These are phyloP conservation scores for Candoia aspera DNA, from an alignment of 2,113 vertebrate genomes.

Conservation along the genomic window DNA sequence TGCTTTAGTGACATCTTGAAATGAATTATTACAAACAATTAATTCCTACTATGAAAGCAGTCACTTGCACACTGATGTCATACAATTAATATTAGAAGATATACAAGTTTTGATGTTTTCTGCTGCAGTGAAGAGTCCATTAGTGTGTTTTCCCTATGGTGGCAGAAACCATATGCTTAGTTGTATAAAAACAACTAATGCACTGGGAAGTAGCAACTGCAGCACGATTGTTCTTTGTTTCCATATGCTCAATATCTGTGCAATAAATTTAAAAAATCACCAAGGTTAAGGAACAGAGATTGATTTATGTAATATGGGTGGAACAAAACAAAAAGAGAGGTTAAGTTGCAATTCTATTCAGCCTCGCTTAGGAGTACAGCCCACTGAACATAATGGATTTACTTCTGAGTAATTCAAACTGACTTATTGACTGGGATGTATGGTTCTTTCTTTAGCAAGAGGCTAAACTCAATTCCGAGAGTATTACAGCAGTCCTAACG, in stretches of 20 bases:
- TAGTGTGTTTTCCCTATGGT: neutral
- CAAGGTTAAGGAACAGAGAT: neutral
- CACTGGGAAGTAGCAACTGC: neutral
- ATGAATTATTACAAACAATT: neutral
- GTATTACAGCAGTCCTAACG: neutral
- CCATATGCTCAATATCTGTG: conserved; percentile 12
- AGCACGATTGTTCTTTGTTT: neutral
- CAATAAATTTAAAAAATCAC: conserved; percentile 6
- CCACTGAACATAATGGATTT: neutral
- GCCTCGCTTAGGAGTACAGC: neutral
- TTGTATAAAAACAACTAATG: conserved; percentile 5
- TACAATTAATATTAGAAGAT: neutral
- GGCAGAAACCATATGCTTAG: conserved; percentile 15
- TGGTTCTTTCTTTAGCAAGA: neutral
- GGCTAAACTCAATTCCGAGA: neutral
- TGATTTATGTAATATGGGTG: neutral
- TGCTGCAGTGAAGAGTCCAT: conserved; percentile 14
- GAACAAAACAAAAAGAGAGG: neutral
- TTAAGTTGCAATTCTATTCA: neutral
- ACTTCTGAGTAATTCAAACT: neutral
- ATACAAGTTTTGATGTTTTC: neutral
- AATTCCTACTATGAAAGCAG: neutral
- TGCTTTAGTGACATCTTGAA: neutral
- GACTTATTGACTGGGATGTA: neutral
- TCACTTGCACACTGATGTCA: neutral